Evolutionary conservation across 2,113 vertebrate species (phyloP), one percentile per base, ranked within the genome.

Genomic region (Dipodomys stephensi): DNA sequence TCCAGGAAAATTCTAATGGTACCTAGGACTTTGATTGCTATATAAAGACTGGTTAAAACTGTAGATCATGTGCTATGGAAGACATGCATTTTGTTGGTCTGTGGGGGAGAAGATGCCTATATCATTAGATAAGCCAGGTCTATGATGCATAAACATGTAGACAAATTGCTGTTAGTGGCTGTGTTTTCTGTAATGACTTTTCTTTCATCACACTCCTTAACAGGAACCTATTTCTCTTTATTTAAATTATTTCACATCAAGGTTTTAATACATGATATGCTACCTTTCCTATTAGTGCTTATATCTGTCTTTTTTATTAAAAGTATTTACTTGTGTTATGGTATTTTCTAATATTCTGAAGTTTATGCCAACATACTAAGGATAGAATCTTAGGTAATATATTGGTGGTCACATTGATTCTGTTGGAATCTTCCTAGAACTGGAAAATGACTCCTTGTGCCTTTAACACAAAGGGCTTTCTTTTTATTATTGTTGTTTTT

Each of bases 1-100:
- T 16, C 4, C 39, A 57, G 19, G 7, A n/a, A 79, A 65, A 93
- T 57, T 7, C 35, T 91, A 57, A 25, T 85, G 27, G 65, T 88
- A 30, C 44, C 23, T 74, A 86, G 25, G n/a, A 16, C 13, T 94
- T 86, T 91, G 73, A 74, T 90, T 62, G 39, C 57, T 95, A 64
- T 62, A 49, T 74, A 88, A 84, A 57, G 18, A 71, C 13, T 60
- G 19, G 79, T 27, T 92, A n/a, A 84, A 92, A 35, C 86, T 25
- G 20, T 60, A 32, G 15, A 30, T 2, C 12, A 35, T 44, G 1
- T 13, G 74, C 22, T 76, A n/a, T 49, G 6, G 4, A 62, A 88
- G 30, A 53, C 82, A 12, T 44, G 9, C 80, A 9, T 69, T 84
- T 49, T 73, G 12, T 60, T 89, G 60, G 11, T 35, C 83, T 92